Evolutionary conservation across 2,888 invertebrate species (phyloP).

Genomic region (Tinea trinotella): DNA sequence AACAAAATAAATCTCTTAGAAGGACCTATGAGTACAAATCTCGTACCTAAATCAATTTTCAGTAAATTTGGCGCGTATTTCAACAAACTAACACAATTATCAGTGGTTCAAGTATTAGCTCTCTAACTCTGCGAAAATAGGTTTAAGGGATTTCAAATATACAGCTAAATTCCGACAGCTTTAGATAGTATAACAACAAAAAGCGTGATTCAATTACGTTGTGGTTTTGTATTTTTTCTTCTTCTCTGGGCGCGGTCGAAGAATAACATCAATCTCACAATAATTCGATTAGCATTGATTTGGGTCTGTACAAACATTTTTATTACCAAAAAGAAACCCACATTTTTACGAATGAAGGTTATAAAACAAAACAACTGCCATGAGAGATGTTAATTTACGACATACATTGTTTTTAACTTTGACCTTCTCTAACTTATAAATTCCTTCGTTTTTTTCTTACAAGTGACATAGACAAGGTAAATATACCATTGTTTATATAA

Average conservation of each 20-base stretch:
- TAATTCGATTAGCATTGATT: slow-evolving; percentile 12
- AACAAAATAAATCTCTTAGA: no score
- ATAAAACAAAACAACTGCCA: slow-evolving; percentile 30
- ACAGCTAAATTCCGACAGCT: neutral
- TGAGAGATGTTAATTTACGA: slow-evolving; percentile 40
- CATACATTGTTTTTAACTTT: slow-evolving; percentile 38
- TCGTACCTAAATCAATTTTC: no score
- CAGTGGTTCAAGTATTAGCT: no score
- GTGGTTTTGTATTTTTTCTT: neutral
- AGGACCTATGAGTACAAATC: no score
- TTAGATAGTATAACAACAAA: neutral
- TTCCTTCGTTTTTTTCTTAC: slow-evolving; percentile 5
- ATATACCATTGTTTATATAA: slow-evolving; percentile 6
- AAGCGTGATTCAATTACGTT: slow-evolving; percentile 1
- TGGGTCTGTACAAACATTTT: slow-evolving; percentile 4
- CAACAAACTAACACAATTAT: no score
- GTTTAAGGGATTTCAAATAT: no score
- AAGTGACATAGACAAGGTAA: slow-evolving; percentile 8
- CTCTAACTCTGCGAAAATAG: no score
- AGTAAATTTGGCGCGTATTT: no score
- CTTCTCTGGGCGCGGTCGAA: slow-evolving; percentile 1
- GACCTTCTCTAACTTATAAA: slow-evolving; percentile 26
- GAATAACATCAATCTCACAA: slow-evolving; percentile 10
- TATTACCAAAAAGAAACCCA: slow-evolving; percentile 12
- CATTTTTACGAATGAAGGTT: slow-evolving; percentile 1